These are phyloP conservation scores for Malachius bipustulatus DNA, from an alignment of 2,888 invertebrate genomes.

Conservation along the genomic window DNA sequence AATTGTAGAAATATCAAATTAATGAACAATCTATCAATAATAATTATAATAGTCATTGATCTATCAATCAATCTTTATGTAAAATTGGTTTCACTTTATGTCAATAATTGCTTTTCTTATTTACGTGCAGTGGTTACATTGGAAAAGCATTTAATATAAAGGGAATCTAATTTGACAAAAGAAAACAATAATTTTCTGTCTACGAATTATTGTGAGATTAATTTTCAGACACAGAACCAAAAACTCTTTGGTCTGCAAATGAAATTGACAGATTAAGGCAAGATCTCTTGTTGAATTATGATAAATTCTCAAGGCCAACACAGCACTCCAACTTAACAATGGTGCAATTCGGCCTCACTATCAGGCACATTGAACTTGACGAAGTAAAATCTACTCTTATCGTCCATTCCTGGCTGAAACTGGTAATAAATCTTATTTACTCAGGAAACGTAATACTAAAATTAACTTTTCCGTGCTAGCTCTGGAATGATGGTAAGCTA, in stretches of 20 bases:
- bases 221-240: constrained; percentile 20
- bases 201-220: too few species aligned
- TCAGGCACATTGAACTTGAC: constrained; percentile 51
- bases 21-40: too few species aligned
- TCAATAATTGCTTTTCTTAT: too few species aligned
- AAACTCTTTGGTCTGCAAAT: constrained; percentile 39
- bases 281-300: constrained; percentile 41
- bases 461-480: constrained; percentile 37
- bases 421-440: constrained; percentile 39
- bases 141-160: too few species aligned
- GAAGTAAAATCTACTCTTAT: constrained; percentile 48
- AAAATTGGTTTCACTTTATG: too few species aligned
- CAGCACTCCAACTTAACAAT: constrained; percentile 37
- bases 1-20: too few species aligned
- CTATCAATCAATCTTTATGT: too few species aligned
- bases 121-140: too few species aligned
- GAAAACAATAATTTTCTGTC: too few species aligned
- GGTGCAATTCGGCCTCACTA: constrained; percentile 43
- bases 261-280: constrained; percentile 40
- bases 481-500: constrained; percentile 65
- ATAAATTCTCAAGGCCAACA: constrained; percentile 39
- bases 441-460: not conserved
- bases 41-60: too few species aligned
- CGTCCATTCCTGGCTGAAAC: constrained; percentile 43
- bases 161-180: too few species aligned